phyloP scores from a whole-genome alignment of 2,888 invertebrate genomes.

The Lithophane ornitopus region DNA sequence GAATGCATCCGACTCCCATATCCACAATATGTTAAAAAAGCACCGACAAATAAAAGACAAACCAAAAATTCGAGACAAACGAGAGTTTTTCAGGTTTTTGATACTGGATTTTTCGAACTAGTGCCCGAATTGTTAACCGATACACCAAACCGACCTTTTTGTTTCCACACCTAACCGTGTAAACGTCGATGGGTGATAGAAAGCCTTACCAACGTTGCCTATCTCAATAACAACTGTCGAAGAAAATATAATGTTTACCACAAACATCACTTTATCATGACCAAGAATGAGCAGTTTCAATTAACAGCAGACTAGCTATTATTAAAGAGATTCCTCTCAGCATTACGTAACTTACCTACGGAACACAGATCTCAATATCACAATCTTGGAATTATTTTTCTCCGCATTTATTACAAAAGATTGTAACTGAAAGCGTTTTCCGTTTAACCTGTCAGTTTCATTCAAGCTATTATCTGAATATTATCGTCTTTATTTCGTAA shows the following conservation, averaged over 20 bases:
- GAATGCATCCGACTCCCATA: slow-evolving; percentile 40
- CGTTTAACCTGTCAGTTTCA: slow-evolving; percentile 63
- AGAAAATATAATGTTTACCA: neutral
- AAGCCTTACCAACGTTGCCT: neutral
- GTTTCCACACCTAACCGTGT: slow-evolving; percentile 21
- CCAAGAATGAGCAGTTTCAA: slow-evolving; percentile 11
- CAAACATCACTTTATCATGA: slow-evolving; percentile 18
- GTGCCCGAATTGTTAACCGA: slow-evolving; percentile 43
- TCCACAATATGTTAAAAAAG: slow-evolving; percentile 60
- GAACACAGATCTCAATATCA: slow-evolving; percentile 44
- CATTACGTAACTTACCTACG: slow-evolving; percentile 32
- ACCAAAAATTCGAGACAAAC: slow-evolving; percentile 30
- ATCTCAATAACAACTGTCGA: neutral
- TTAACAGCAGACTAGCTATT: slow-evolving; percentile 28
- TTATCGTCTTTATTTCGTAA: slow-evolving; percentile 57
- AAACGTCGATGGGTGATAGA: slow-evolving; percentile 23
- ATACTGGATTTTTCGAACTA: slow-evolving; percentile 48
- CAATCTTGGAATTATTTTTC: slow-evolving; percentile 43
- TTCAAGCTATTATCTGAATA: slow-evolving; percentile 54
- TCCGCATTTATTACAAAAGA: slow-evolving; percentile 51
- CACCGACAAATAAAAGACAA: slow-evolving; percentile 39
- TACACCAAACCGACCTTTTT: slow-evolving; percentile 35
- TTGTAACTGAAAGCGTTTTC: slow-evolving; percentile 55
- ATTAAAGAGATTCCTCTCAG: slow-evolving; percentile 20
- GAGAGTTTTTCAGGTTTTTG: slow-evolving; percentile 37